A percentile compares a stretch with the other conserved stretches of the same genome.
Conservation (phyloP, 2,888 invertebrate species). For the Torymus tubicola region DNA sequence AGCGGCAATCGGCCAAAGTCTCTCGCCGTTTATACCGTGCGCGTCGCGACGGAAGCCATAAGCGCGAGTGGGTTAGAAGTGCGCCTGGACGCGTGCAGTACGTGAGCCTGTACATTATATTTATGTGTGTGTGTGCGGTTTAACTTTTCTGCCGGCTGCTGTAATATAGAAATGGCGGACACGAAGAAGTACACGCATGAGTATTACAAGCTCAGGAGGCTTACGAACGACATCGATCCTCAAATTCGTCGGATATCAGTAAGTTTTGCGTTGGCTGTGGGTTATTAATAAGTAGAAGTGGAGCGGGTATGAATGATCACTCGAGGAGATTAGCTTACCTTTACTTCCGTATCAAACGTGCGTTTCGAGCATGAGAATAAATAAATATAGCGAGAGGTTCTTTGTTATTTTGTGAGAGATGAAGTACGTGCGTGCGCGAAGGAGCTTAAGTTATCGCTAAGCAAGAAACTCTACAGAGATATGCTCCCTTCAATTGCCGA, state of each 20-base stretch:
- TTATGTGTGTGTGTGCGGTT: background rate
- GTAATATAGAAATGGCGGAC: constrained; percentile 60
- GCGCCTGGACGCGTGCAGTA: constrained; percentile 10
- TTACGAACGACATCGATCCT: constrained; percentile 70
- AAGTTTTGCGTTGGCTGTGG: constrained; percentile 61
- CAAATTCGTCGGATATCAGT: constrained; percentile 68
- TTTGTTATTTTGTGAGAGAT: no score
- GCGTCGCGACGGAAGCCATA: constrained; percentile 27
- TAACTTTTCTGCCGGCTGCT: constrained; percentile 36
- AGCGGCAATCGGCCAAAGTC: constrained; percentile 68
- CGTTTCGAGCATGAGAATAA: no score
- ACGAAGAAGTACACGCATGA: constrained; percentile 69
- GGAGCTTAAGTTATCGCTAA: no score
- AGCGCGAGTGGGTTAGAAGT: background rate
- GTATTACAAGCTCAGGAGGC: constrained; percentile 68
- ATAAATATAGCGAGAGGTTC: no score
- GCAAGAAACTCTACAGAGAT: no score
- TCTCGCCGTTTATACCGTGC: constrained; percentile 48
- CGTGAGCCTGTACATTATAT: background rate
- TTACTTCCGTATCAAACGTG: no score
- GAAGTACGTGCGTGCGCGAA: no score
- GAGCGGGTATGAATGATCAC: no score
- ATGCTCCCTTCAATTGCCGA: no score
- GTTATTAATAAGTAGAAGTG: no score
- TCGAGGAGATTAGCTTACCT: no score